These are phyloP conservation scores for Plestiodon gilberti DNA, from an alignment of 2,113 vertebrate species.

Conservation along the genomic window DNA sequence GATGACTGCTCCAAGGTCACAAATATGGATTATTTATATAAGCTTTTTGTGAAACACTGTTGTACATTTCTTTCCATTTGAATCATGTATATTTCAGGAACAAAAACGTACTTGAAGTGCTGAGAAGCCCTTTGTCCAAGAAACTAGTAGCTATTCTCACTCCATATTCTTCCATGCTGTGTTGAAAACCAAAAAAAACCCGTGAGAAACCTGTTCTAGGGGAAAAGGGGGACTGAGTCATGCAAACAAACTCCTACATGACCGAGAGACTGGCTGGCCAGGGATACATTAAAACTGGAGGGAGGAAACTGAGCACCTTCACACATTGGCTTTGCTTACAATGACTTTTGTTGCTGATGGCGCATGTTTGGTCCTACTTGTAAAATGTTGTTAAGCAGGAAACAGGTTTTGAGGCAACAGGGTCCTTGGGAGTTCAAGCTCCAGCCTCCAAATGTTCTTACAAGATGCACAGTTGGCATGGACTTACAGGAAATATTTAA, in stretches of 20 bases:
- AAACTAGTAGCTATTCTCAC: slow-evolving; percentile 6
- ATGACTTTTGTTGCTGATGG: slow-evolving; percentile 76
- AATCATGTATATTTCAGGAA: background rate
- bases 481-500: slow-evolving; percentile 81
- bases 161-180: background rate
- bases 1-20: too few species aligned
- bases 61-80: background rate
- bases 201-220: background rate
- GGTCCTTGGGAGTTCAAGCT: slow-evolving; percentile 80
- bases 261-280: accelerated
- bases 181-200: accelerated
- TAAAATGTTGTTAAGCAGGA: slow-evolving; percentile 84
- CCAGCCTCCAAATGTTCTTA: slow-evolving; percentile 76
- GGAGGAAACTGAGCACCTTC: slow-evolving; percentile 71
- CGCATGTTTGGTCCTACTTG: slow-evolving; percentile 72
- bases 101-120: background rate
- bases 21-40: too few species aligned
- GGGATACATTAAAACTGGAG: accelerated
- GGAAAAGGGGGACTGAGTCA: background rate
- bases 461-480: slow-evolving; percentile 80
- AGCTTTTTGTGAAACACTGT: background rate
- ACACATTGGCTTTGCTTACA: slow-evolving; percentile 58
- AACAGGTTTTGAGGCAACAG: slow-evolving; percentile 79
- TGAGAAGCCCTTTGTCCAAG: background rate
- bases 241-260: accelerated